Evolutionary conservation across 2,113 vertebrate genomes (phyloP).

Genomic region (Phaethon lepturus): DNA sequence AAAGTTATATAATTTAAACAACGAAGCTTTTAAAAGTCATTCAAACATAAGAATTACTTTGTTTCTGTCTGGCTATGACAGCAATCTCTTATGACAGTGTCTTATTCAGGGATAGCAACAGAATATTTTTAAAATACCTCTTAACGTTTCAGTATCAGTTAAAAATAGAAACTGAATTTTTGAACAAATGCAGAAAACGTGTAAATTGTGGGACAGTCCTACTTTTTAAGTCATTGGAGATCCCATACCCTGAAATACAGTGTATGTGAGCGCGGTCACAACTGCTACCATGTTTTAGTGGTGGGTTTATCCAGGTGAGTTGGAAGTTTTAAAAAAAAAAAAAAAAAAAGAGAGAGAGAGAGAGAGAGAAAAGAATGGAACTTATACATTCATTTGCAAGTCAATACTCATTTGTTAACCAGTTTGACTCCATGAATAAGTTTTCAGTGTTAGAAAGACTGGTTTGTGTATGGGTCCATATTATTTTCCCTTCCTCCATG

Average conservation of each 20-base stretch:
- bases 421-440: neutral
- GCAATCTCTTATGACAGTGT: neutral
- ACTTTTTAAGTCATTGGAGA: neutral
- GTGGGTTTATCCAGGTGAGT: neutral
- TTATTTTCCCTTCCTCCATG: neutral
- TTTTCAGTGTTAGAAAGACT: neutral
- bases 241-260: neutral
- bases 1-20: neutral
- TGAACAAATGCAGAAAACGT: neutral
- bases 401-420: neutral
- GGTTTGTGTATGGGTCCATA: neutral
- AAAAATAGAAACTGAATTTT: neutral
- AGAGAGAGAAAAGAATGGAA: neutral
- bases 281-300: neutral
- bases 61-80: neutral
- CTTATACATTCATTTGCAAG: neutral
- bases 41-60: neutral
- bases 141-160: neutral
- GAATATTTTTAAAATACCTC: neutral
- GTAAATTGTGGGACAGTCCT: neutral
- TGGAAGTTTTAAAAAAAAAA: neutral
- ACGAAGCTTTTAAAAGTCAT: neutral
- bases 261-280: neutral
- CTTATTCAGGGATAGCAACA: neutral
- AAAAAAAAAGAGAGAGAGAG: no score